phyloP scores from a whole-genome alignment of 30 jellyfish, hydroid and myxozoan genomes.

The Catostylus mosaicus region DNA sequence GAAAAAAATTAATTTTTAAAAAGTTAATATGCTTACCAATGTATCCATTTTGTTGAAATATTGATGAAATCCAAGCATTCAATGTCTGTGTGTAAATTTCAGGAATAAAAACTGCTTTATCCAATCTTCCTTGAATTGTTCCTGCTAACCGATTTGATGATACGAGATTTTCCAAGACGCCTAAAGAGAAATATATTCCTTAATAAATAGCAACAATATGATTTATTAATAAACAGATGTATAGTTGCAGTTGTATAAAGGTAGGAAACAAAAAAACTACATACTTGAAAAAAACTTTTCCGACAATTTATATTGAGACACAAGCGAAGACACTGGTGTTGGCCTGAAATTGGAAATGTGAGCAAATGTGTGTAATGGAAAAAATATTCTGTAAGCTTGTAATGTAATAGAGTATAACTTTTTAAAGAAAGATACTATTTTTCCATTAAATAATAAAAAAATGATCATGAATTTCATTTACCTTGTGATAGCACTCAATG shows the following conservation, averaged over 20 bases:
- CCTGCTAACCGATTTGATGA: conserved; percentile 76
- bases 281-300: conserved; percentile 83
- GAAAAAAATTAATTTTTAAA: background rate
- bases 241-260: no score
- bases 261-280: conserved; percentile 28
- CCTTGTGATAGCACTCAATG: conserved; percentile 95
- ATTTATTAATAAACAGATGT: no score
- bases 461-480: conserved; percentile 6
- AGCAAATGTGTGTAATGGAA: no score
- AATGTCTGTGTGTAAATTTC: conserved; percentile 79
- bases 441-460: no score
- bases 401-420: no score
- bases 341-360: conserved; percentile 75
- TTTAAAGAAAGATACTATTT: no score
- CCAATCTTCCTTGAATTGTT: conserved; percentile 85
- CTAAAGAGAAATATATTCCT: conserved; percentile 30
- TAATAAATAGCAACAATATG: no score
- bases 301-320: conserved; percentile 84
- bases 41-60: conserved; percentile 81
- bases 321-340: conserved; percentile 69
- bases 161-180: conserved; percentile 68
- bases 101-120: conserved; percentile 84
- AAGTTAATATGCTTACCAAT: conserved; percentile 46
- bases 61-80: conserved; percentile 71
- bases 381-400: no score